Evolutionary conservation across 2,113 vertebrate genomes (phyloP), one percentile per base, ranked within the genome.

Genomic region (Misgurnus mizolepis): DNA sequence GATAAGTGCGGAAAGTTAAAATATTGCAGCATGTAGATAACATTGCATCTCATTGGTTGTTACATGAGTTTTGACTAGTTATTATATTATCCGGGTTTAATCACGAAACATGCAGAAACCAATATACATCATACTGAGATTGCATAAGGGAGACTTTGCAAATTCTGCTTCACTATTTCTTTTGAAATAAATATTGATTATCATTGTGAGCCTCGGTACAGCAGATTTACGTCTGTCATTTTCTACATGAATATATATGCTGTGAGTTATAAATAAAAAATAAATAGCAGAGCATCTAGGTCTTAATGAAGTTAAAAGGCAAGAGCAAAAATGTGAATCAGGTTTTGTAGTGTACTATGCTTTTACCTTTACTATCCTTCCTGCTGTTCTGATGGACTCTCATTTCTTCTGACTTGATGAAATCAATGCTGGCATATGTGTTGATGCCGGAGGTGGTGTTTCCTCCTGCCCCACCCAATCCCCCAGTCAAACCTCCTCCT

Each of bases 391-490:
- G 72, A 53, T 88, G 91, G 60, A 90, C 83, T 85, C 91, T 88
- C 74, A 91, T 87, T 86, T 93, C 92, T 73, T 86, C 79, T 2
- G 91, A 91, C 85, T 93, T 94, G 83, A 92, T 94, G 89, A 95
- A 95, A 87, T 95, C 90, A 34, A 94, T 94, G 91, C 91, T 91
- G 83, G 93, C 91, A 3, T 95, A 96, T 55, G 89, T 91, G 79
- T 94, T 94, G 58, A 89, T 88, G 49, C 76, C 81, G 34, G 89
- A 74, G n/a, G 75, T 67, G 17, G 79, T 75, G 3, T 72, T 74
- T 79, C 84, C 89, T 60, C 89, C 86, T 17, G 86, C 76, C 73
- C 88, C 89, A 79, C 85, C 89, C 0, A 86, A 74, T 7, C 41
- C 69, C 41, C 73, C 64, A 2, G 76, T 45, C 10, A 76, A 70